A percentile compares a stretch with the other conserved stretches of the same genome.
phyloP scores from a whole-genome alignment of 2,888 invertebrate species.

The Imbricaverruca yamaguchii region DNA sequence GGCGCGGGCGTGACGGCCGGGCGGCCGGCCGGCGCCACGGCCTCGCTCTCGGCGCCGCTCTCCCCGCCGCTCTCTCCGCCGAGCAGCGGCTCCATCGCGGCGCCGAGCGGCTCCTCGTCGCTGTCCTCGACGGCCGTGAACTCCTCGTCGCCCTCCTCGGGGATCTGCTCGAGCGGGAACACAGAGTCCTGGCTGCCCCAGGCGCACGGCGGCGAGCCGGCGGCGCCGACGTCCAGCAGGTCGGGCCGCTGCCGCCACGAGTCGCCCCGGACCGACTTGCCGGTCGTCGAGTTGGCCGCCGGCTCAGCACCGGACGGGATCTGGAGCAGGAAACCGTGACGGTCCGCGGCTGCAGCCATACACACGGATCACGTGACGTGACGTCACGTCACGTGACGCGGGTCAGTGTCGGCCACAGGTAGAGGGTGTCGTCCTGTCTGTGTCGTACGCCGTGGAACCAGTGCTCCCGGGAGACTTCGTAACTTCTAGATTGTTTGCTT shows the following conservation, averaged over 20 bases:
- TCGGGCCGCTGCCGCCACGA: neutral
- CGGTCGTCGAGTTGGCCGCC: neutral
- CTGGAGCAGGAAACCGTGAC: too few species aligned
- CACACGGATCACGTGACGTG: too few species aligned
- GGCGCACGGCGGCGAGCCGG: neutral
- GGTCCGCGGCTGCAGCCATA: too few species aligned
- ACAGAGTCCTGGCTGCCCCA: slow-evolving; percentile 17
- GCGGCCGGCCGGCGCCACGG: too few species aligned
- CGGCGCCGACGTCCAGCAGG: neutral
- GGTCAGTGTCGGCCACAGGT: neutral
- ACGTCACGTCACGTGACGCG: neutral
- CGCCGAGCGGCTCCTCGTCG: neutral
- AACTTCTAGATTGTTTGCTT: too few species aligned
- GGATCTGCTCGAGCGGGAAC: slow-evolving; percentile 22
- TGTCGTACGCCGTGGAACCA: too few species aligned
- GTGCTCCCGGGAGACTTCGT: too few species aligned
- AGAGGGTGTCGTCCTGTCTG: too few species aligned
- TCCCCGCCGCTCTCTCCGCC: neutral
- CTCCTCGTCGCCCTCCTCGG: slow-evolving; percentile 23
- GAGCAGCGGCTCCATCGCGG: too few species aligned
- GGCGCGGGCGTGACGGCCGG: too few species aligned
- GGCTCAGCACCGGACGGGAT: too few species aligned
- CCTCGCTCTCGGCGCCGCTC: neutral
- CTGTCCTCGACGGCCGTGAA: neutral
- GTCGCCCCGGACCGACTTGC: neutral